These are phyloP conservation scores for Sminthopsis crassicaudata DNA, from an alignment of 2,113 vertebrate species.

Conservation along the genomic window DNA sequence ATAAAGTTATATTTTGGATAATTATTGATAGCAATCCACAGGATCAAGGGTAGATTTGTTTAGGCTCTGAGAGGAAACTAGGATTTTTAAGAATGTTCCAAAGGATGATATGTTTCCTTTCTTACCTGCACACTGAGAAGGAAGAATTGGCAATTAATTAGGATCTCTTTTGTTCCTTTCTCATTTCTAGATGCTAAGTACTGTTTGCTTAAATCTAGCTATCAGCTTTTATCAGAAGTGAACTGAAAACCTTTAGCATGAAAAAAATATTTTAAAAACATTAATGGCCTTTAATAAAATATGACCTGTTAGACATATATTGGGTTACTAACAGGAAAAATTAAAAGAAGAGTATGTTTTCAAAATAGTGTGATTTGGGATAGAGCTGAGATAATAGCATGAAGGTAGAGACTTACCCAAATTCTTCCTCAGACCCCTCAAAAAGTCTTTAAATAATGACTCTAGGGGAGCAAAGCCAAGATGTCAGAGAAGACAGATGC, in stretches of 20 bases:
- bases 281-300: not conserved
- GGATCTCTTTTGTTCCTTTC: constrained; percentile 4
- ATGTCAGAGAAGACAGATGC: too few species aligned
- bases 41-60: not conserved
- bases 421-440: too few species aligned
- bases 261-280: not conserved
- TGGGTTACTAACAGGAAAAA: not conserved
- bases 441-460: too few species aligned
- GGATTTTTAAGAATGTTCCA: not conserved
- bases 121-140: not conserved
- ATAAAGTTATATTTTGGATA: not conserved
- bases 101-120: constrained; percentile 1
- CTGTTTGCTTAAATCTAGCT: constrained; percentile 14
- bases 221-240: not conserved
- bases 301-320: not conserved
- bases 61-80: not conserved
- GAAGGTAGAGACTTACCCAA: too few species aligned
- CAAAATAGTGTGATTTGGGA: not conserved
- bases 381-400: too few species aligned
- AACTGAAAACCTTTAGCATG: not conserved
- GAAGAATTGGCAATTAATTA: constrained; percentile 18
- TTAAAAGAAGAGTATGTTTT: not conserved
- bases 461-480: too few species aligned
- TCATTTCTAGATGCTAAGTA: constrained; percentile 34
- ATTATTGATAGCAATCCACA: not conserved